Percentiles rank a stretch among this genome's conserved stretches.
Evolutionary conservation across 2,113 vertebrate genomes (phyloP).

Genomic region (mouse (Mus musculus)): GRCm39 chr7:44762501-44763000

Average conservation of each 20-base stretch:
- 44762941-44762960: background rate
- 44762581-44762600: too few relatives aligned
- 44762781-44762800: background rate
- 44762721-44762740: background rate
- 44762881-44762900: background rate
- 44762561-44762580: too few relatives aligned
- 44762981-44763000: background rate
- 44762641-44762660: background rate
- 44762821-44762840: background rate
- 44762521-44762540: too few relatives aligned
- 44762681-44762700: background rate
- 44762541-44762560: too few relatives aligned
- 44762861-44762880: too few relatives aligned
- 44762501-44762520: too few relatives aligned
- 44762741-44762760: background rate
- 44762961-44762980: too few relatives aligned
- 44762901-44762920: background rate
- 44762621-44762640: accelerated
- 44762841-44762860: background rate
- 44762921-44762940: background rate
- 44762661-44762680: too few relatives aligned
- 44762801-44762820: background rate
- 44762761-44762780: background rate
- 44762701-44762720: background rate
- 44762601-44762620: too few relatives aligned